phyloP scores from a whole-genome alignment of 2,797 vertebrate species.

The Taeniopygia guttata region DNA sequence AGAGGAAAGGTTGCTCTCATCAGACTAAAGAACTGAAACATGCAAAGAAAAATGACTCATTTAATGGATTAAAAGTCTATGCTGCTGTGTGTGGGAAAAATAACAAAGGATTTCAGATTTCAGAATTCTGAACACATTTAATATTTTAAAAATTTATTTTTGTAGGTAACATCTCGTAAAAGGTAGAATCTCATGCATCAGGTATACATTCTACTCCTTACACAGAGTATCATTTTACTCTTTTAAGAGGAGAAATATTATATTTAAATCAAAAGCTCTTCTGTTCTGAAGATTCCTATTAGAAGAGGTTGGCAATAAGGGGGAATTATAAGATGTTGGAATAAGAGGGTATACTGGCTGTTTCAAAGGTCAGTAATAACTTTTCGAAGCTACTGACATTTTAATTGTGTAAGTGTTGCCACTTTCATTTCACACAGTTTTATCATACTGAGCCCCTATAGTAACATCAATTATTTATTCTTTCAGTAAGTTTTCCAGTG shows the following conservation, averaged over 20 bases:
- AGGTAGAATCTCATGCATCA: background rate
- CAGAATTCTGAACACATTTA: background rate
- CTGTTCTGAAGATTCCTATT: background rate
- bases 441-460: background rate
- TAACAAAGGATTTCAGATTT: background rate
- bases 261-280: background rate
- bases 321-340: no score
- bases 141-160: background rate
- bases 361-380: background rate
- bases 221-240: background rate
- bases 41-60: background rate
- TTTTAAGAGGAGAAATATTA: background rate
- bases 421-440: background rate
- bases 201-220: background rate
- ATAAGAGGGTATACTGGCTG: background rate
- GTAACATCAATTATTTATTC: background rate
- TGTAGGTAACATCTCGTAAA: background rate
- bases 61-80: background rate
- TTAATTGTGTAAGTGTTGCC: background rate
- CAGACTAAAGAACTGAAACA: background rate
- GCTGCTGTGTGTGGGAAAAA: background rate
- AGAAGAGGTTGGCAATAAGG: background rate
- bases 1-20: background rate
- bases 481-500: background rate
- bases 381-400: background rate